Conservation (phyloP, 2,888 invertebrate species). For the Acrobasis repandana region DNA sequence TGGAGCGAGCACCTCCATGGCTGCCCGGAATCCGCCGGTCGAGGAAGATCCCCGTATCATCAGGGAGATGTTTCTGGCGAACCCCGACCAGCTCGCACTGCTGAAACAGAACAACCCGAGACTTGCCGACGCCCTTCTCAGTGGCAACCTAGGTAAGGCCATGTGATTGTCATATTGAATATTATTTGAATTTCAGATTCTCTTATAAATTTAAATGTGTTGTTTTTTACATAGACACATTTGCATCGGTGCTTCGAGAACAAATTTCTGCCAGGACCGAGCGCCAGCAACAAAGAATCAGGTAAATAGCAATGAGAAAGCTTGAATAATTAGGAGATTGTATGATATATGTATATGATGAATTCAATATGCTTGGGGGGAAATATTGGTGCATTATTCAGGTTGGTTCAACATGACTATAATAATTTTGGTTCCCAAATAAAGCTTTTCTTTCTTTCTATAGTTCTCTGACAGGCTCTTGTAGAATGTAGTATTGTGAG, state of each 20-base stretch:
- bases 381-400: no score
- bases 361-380: no score
- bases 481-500: no score
- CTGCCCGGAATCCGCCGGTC: conserved; percentile 62
- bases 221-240: conserved; percentile 84
- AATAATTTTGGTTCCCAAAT: no score
- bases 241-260: conserved; percentile 90
- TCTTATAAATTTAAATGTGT: conserved; percentile 17
- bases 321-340: background rate
- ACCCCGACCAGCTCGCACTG: conserved; percentile 94
- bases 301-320: conserved; percentile 41
- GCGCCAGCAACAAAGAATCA: conserved; percentile 90
- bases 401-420: no score
- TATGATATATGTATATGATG: background rate
- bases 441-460: no score
- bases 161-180: background rate
- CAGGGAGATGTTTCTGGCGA: conserved; percentile 92
- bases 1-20: conserved; percentile 62
- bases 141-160: conserved; percentile 88
- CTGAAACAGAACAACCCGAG: conserved; percentile 96
- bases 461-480: no score
- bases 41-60: conserved; percentile 94
- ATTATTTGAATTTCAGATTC: conserved; percentile 12
- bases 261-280: conserved; percentile 92
- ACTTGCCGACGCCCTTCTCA: conserved; percentile 94